Base-by-base conservation (phyloP, 64 coral and sea anemone genomes). In the Platygyra sinensis region DNA sequence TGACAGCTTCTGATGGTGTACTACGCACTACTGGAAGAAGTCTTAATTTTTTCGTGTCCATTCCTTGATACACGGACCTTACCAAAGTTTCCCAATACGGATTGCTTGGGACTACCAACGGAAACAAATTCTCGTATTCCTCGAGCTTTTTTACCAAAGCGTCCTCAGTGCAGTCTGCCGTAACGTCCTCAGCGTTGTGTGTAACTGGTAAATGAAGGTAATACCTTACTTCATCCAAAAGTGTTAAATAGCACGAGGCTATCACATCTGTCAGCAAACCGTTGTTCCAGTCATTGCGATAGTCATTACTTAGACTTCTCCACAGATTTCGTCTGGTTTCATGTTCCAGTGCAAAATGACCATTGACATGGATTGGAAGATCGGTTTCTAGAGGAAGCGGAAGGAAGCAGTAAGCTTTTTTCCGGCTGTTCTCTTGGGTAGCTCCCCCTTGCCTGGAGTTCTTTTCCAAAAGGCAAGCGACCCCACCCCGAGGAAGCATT, bases 361-460 rank as follows among this genome's bases (percentile, higher is more conserved):
- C 95, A 79, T 96, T 96, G 50, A 96, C 86, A 49, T 96, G 94
- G n/a, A 96, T 86, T 15, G 94, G 94, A 51, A 96, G 63, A 24
- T 75, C 86, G 0, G 94, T 96, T 30, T 31, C 74, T 28, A 89
- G 69, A 76, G 94, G 94, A 17, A 96, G 80, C 11, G 94, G 94
- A 69, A 96, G 82, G 39, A 96, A 96, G 39, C 94, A 96, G 28
- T 89, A 96, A 13, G 94, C 86, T 78, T 89, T 96, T 38, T 79
- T 87, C 0, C 55, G 38, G 4, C 1, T 10, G 18, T 9, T 5
- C 32, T 20, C 24, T 6, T n/a, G n/a, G n/a, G n/a, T n/a, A n/a
- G 29, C 15, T 30, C 15, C 13, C 7, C 11, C 8, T 30, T 61
- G 1, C 15, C 1, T 2, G 16, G 31, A 8, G 0, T 52, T 29